These are phyloP conservation scores for Halocynthia aurantium DNA, from an alignment of 23 tunicate genomes.

Conservation along the genomic window DNA sequence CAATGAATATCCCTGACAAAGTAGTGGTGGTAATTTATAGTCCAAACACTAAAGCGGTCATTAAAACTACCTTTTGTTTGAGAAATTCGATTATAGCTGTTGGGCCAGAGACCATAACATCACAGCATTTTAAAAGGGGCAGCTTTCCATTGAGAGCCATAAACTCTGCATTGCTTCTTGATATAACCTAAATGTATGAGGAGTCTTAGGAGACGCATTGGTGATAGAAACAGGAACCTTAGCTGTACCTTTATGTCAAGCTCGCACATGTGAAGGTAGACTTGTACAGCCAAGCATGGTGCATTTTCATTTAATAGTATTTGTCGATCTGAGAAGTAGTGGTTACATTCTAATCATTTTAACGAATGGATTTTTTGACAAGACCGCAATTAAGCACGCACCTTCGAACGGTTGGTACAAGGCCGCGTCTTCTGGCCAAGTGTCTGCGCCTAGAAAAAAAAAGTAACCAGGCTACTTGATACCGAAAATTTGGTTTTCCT, in stretches of 20 bases:
- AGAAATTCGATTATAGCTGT: slow-evolving; percentile 45
- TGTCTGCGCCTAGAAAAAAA: slow-evolving; percentile 31
- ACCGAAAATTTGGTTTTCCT: background rate
- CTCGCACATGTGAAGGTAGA: slow-evolving; percentile 62
- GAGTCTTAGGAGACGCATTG: background rate
- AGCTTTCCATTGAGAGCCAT: slow-evolving; percentile 70
- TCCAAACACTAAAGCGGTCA: background rate
- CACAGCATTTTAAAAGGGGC: slow-evolving; percentile 69
- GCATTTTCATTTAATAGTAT: slow-evolving; percentile 61
- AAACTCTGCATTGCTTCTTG: slow-evolving; percentile 51
- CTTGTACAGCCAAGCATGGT: slow-evolving; percentile 56
- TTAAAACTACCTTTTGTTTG: slow-evolving; percentile 47
- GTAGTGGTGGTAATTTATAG: background rate
- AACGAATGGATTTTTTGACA: background rate
- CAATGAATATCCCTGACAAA: slow-evolving; percentile 42
- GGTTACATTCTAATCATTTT: background rate
- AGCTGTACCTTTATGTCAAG: slow-evolving; percentile 37
- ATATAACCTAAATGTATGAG: slow-evolving; percentile 22
- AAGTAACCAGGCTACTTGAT: background rate
- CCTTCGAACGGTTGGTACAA: slow-evolving; percentile 62
- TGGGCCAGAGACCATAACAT: slow-evolving; percentile 70
- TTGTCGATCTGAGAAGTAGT: slow-evolving; percentile 28
- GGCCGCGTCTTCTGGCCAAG: slow-evolving; percentile 51
- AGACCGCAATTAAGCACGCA: background rate
- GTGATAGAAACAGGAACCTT: background rate